Evolutionary conservation across 2,113 vertebrate species (phyloP).

Genomic region (Platichthys stellatus): DNA sequence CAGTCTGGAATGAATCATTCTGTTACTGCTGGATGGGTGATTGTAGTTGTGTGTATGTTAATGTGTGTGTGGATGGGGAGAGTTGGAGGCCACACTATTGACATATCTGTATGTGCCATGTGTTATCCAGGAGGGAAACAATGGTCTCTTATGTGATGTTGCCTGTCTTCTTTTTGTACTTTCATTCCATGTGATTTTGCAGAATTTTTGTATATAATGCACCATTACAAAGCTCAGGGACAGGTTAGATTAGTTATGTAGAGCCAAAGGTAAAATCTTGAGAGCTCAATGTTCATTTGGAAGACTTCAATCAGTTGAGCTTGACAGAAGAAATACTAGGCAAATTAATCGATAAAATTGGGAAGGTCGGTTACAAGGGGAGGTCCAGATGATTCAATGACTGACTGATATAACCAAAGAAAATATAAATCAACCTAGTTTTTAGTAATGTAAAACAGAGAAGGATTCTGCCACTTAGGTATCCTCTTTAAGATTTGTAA

Average conservation of each 20-base stretch:
- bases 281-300: too few relatives aligned
- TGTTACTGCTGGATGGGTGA: slow-evolving; percentile 22
- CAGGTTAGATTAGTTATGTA: not conserved
- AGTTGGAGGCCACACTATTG: not conserved
- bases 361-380: too few relatives aligned
- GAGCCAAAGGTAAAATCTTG: not conserved
- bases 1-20: slow-evolving; percentile 57
- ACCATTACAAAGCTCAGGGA: not conserved
- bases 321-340: too few relatives aligned
- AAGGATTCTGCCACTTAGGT: too few relatives aligned
- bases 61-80: slow-evolving; percentile 20
- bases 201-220: not conserved
- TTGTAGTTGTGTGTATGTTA: slow-evolving; percentile 17
- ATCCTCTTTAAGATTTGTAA: too few relatives aligned
- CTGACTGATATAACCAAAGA: too few relatives aligned
- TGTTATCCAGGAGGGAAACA: not conserved
- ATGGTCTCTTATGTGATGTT: not conserved
- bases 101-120: not conserved
- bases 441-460: too few relatives aligned
- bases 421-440: too few relatives aligned
- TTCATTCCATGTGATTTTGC: not conserved
- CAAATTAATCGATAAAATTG: too few relatives aligned
- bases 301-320: too few relatives aligned
- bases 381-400: too few relatives aligned
- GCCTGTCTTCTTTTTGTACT: not conserved